A percentile compares a stretch with the other conserved stretches of the same genome.
Conservation (phyloP, 2,113 vertebrate species). For the Psammodynastes pulverulentus region DNA sequence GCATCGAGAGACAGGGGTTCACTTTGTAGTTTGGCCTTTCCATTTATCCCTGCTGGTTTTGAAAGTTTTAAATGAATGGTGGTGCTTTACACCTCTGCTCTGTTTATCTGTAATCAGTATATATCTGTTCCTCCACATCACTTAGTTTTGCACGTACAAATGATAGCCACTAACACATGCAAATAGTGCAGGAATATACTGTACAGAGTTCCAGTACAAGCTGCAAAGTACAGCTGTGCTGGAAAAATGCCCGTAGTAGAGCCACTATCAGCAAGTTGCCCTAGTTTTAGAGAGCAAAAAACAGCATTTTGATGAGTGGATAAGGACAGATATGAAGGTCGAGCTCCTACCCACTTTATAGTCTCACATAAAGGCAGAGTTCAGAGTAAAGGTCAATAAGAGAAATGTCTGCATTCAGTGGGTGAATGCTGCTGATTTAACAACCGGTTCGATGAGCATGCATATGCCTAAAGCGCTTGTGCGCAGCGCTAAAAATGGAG, state of each 20-base stretch:
- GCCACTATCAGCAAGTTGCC: neutral
- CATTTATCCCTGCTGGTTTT: neutral
- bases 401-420: neutral
- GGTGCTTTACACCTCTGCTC: neutral
- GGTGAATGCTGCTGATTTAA: no score
- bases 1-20: rapidly evolving
- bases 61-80: neutral
- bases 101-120: neutral
- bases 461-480: no score
- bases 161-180: neutral
- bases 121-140: neutral
- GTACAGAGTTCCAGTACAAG: neutral
- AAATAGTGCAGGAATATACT: neutral
- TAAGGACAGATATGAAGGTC: neutral
- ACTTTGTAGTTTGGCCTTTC: neutral
- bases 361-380: neutral
- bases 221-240: neutral
- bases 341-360: neutral
- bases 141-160: neutral
- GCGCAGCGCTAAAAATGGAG: no score
- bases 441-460: no score
- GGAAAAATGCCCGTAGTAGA: neutral
- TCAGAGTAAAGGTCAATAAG: neutral
- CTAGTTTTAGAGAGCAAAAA: neutral
- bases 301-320: neutral